phyloP scores from a whole-genome alignment of 2,888 invertebrate genomes.

The Diadegma fenestrale region DNA sequence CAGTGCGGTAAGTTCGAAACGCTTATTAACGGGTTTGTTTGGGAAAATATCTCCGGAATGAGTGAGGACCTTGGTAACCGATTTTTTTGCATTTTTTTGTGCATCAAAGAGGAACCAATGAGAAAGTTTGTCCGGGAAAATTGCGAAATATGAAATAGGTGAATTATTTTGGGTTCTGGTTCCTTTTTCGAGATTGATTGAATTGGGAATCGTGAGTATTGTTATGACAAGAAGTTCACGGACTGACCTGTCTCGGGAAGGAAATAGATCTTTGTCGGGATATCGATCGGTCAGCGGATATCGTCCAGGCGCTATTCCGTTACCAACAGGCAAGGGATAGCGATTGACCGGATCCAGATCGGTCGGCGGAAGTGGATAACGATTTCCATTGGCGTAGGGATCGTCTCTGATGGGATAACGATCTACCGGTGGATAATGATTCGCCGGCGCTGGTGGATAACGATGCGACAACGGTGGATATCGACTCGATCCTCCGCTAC shows the following conservation, averaged over 20 bases:
- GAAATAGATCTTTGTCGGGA: constrained; percentile 80
- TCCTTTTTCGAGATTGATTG: too few relatives aligned
- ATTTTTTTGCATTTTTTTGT: too few relatives aligned
- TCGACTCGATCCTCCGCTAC: constrained; percentile 82
- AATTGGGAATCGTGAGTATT: too few relatives aligned
- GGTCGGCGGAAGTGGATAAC: constrained; percentile 70
- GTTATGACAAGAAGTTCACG: neutral
- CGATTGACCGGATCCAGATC: constrained; percentile 79
- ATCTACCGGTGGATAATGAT: constrained; percentile 83
- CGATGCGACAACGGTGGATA: constrained; percentile 78
- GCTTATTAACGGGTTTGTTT: neutral
- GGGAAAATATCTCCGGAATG: neutral
- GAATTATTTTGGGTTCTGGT: too few relatives aligned
- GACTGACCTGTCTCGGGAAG: constrained; percentile 74
- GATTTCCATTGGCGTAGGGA: constrained; percentile 82
- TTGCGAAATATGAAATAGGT: too few relatives aligned
- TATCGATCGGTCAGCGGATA: constrained; percentile 85
- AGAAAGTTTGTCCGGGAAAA: too few relatives aligned
- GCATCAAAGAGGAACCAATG: too few relatives aligned
- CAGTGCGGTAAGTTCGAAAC: neutral
- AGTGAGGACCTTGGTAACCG: neutral
- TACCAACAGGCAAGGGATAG: constrained; percentile 81
- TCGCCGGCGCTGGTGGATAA: constrained; percentile 68
- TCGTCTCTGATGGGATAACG: constrained; percentile 85
- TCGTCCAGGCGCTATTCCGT: constrained; percentile 85